These are phyloP conservation scores for Monarcha castaneiventris DNA, from an alignment of 2,113 vertebrate genomes.

Conservation along the genomic window DNA sequence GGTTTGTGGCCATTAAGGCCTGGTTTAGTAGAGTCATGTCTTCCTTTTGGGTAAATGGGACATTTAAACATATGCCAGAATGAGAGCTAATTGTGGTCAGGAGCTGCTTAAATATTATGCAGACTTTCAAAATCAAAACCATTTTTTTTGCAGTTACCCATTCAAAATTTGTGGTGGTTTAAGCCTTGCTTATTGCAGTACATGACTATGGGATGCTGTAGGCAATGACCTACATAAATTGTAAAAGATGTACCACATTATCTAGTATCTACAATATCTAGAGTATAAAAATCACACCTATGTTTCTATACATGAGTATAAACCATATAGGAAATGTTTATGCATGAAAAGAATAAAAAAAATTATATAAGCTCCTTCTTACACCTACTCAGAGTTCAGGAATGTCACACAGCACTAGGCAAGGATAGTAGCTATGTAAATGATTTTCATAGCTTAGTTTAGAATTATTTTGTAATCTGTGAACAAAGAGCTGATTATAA, in stretches of 20 bases:
- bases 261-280: not conserved
- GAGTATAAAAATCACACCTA: not conserved
- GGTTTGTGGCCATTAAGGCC: not conserved
- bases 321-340: not conserved
- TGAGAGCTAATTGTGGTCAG: not conserved
- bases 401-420: not conserved
- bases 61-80: not conserved
- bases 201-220: not conserved
- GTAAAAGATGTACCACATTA: not conserved
- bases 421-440: not conserved
- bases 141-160: not conserved
- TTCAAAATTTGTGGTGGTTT: not conserved
- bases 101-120: not conserved
- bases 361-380: not conserved
- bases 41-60: not conserved
- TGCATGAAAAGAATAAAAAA: not conserved
- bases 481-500: not conserved
- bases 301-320: not conserved
- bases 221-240: not conserved
- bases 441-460: not conserved
- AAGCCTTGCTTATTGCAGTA: not conserved
- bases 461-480: not conserved
- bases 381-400: not conserved
- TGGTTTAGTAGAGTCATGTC: not conserved
- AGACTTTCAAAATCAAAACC: not conserved